Evolutionary conservation across 2,888 invertebrate genomes (phyloP).

Genomic region (Pristionchus arcanus): DNA sequence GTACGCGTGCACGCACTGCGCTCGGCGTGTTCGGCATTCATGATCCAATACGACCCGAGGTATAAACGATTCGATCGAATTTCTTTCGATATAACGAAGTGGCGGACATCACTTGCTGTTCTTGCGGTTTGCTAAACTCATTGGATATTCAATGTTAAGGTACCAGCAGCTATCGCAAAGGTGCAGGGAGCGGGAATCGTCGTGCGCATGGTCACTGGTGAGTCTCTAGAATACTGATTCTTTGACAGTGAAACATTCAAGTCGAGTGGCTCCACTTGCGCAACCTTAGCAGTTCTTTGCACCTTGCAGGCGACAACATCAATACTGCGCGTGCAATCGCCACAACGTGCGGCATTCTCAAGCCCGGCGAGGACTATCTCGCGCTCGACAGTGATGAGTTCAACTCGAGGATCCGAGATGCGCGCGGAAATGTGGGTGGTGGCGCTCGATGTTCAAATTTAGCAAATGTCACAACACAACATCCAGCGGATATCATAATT

Average conservation of each 20-base stretch:
- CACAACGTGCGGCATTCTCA: conserved; percentile 95
- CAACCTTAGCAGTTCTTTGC: no score
- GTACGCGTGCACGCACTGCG: conserved; percentile 81
- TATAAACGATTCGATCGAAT: neutral
- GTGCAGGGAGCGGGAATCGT: conserved; percentile 82
- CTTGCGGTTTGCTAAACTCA: no score
- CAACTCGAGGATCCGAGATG: conserved; percentile 85
- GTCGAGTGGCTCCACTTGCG: no score
- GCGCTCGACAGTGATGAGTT: conserved; percentile 98
- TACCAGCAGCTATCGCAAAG: conserved; percentile 82
- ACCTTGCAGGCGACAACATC: conserved; percentile 96
- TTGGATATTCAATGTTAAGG: no score
- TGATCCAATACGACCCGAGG: conserved; percentile 82
- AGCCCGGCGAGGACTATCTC: conserved; percentile 94
- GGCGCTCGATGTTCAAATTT: no score
- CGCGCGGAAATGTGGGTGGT: conserved; percentile 66
- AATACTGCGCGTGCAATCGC: conserved; percentile 99
- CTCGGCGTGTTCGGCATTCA: conserved; percentile 82
- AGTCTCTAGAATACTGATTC: conserved; percentile 85
- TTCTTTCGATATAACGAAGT: no score
- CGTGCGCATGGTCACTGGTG: conserved; percentile 83
- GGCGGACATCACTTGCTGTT: no score
- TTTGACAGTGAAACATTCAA: no score
- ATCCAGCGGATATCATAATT: no score
- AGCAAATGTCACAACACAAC: no score